Conservation (phyloP, 2,888 invertebrate genomes). For the Cinara cedri region DNA sequence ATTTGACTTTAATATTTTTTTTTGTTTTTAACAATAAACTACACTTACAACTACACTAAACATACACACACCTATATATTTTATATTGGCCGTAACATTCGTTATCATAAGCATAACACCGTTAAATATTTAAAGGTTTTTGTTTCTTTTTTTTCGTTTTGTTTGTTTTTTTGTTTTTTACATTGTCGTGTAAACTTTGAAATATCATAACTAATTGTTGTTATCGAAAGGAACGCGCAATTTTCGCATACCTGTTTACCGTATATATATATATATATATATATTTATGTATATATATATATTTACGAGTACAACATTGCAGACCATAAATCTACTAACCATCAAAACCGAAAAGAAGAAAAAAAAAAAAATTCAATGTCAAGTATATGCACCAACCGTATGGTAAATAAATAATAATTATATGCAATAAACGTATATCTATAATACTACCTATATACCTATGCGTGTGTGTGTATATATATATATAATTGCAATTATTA, state of each 20-base stretch:
- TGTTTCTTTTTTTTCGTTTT: too few species aligned
- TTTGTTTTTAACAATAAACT: too few species aligned
- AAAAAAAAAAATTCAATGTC: conserved; percentile 3
- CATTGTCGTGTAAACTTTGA: background rate
- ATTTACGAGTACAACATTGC: too few species aligned
- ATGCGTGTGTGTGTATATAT: too few species aligned
- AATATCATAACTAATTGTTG: background rate
- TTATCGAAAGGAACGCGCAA: background rate
- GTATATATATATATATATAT: background rate
- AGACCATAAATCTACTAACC: background rate
- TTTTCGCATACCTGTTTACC: background rate
- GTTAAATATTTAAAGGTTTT: too few species aligned
- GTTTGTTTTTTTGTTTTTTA: too few species aligned
- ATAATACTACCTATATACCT: background rate
- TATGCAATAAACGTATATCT: conserved; percentile 12
- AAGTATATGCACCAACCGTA: background rate
- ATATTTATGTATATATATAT: too few species aligned
- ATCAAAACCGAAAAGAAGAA: background rate
- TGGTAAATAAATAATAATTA: background rate
- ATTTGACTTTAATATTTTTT: too few species aligned
- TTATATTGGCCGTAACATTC: too few species aligned
- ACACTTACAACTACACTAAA: too few species aligned
- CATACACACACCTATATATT: too few species aligned
- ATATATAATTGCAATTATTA: conserved; percentile 11
- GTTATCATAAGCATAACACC: too few species aligned